Base-by-base conservation (phyloP, 2,797 vertebrate species). In the Menidia menidia region DNA sequence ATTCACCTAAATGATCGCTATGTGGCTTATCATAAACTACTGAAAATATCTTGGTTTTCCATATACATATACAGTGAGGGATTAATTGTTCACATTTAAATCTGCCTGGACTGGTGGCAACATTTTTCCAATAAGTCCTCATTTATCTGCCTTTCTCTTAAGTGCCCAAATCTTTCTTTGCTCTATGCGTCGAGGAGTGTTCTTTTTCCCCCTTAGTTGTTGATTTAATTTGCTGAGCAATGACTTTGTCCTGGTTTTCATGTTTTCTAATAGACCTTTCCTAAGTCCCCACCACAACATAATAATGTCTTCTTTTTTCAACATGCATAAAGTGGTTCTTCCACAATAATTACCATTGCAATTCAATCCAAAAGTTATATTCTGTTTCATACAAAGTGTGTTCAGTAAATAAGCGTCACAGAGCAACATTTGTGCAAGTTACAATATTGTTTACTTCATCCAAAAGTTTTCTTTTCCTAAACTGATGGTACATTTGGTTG, bases 211-310 rank as follows among this genome's bases (percentile, higher is more conserved):
- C 15, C 25, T 8, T 55, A 0, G 18, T 58, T 59, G 8, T 2
- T 18, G 44, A 48, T 55, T 71, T 51, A 16, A 63, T 30, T 8
- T 48, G 47, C 31, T 59, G 59, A 44, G 39, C 55, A 47, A 8
- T 60, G 41, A 75, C 6, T 50, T 73, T 52, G 43, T 50, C 14
- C 32, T 16, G 14, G 30, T 35, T 52, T 52, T 42, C 15, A 50
- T 63, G 25, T 42, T 33, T 39, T 8, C 39, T 30, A 44, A 32
- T 31, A 6, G 39, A 32, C 25, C 52, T 11, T 54, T 48, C 41
- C n/a, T 19, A 50, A 50, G 3, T 2, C 19, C 11, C 8, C 48
- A 18, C 18, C 48, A 48, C 19, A n/a, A 18, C 7, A 16, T 48
- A 48, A n/a, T 48, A 48, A 19, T 7, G n/a, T 48, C n/a, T 48